A percentile compares a stretch with the other conserved stretches of the same genome.
phyloP scores from a whole-genome alignment of 2,888 invertebrate species.

The Branchinecta sandiegonensis region DNA sequence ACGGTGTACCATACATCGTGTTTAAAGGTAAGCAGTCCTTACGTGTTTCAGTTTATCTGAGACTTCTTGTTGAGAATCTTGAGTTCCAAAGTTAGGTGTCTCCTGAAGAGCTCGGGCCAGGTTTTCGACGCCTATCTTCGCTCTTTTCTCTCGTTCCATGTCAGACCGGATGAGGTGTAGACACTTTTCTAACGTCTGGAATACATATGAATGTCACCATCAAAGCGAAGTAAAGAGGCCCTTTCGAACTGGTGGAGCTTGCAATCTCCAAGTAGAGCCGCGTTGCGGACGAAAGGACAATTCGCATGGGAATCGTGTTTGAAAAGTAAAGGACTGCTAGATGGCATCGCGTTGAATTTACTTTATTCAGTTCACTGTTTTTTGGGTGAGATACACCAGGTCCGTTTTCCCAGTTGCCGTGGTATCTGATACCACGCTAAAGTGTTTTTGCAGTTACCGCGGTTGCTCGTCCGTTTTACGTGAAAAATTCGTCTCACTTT shows the following conservation, averaged over 20 bases:
- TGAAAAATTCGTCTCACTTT: too few relatives aligned
- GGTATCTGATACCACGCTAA: too few relatives aligned
- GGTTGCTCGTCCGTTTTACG: too few relatives aligned
- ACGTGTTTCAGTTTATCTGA: conserved; percentile 84
- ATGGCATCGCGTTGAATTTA: too few relatives aligned
- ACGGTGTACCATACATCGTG: too few relatives aligned
- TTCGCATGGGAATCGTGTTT: conserved; percentile 17
- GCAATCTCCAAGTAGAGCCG: neutral
- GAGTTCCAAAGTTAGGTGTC: conserved; percentile 67
- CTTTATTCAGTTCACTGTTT: too few relatives aligned
- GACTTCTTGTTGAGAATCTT: conserved; percentile 79
- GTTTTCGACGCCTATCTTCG: conserved; percentile 75
- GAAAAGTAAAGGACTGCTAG: neutral
- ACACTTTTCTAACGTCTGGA: conserved; percentile 62
- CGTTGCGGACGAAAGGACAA: conserved; percentile 1
- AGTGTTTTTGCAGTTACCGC: too few relatives aligned
- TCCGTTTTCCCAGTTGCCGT: too few relatives aligned
- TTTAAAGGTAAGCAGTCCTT: conserved; percentile 33
- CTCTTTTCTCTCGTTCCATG: conserved; percentile 73
- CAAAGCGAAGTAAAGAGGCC: neutral
- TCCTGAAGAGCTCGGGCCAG: conserved; percentile 71
- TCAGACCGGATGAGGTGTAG: conserved; percentile 72
- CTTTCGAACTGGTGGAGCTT: too few relatives aligned
- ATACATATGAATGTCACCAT: conserved; percentile 26
- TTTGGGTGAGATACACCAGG: too few relatives aligned